phyloP scores from a whole-genome alignment of 2,888 invertebrate species.

The Sinhomidia bicolor region DNA sequence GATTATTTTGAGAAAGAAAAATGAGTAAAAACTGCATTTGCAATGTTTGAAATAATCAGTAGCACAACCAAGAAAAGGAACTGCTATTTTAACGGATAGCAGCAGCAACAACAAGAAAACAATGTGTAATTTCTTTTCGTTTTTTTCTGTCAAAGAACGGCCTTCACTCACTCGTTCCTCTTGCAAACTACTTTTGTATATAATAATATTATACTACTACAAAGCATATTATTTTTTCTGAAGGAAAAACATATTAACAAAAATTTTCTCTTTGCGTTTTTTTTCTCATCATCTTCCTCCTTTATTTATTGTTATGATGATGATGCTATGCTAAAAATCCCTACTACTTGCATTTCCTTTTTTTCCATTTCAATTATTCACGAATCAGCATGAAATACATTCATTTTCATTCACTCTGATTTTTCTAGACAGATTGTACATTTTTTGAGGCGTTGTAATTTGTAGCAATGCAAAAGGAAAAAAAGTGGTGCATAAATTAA shows the following conservation, averaged over 20 bases:
- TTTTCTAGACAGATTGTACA: background rate
- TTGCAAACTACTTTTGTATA: background rate
- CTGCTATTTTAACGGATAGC: too few relatives aligned
- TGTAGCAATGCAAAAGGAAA: constrained; percentile 11
- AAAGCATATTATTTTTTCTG: background rate
- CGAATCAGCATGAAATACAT: background rate
- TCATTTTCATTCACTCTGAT: background rate
- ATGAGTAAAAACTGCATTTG: constrained; percentile 9
- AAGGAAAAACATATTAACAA: constrained; percentile 22
- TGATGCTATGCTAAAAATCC: constrained; percentile 8
- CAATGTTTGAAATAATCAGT: constrained; percentile 16
- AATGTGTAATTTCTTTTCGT: constrained; percentile 28
- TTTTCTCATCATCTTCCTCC: constrained; percentile 32
- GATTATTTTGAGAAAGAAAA: background rate
- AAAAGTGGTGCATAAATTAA: constrained; percentile 27
- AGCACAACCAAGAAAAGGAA: constrained; percentile 4
- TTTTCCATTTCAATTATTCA: constrained; percentile 30
- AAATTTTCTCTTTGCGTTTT: constrained; percentile 41
- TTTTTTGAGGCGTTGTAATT: constrained; percentile 15
- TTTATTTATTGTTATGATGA: background rate
- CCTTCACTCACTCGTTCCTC: constrained; percentile 56
- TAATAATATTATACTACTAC: background rate
- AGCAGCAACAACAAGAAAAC: constrained; percentile 17
- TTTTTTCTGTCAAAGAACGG: constrained; percentile 70
- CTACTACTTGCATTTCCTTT: constrained; percentile 27